These are phyloP conservation scores for Diuraphis noxia DNA, from an alignment of 1,140 invertebrate species.

Conservation along the genomic window DNA sequence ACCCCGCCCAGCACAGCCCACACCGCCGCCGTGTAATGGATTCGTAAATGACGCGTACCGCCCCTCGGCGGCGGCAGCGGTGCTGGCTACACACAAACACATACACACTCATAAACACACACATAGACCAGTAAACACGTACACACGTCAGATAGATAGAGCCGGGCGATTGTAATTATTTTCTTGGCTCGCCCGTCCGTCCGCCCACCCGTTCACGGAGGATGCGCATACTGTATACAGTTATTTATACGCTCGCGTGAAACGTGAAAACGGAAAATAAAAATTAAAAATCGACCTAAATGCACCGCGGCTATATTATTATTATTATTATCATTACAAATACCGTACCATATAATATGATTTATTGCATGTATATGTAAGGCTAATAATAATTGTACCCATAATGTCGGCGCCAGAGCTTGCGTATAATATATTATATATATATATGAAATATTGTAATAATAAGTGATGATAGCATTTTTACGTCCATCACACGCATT, in stretches of 20 bases:
- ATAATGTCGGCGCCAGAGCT: background rate
- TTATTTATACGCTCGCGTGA: slow-evolving; percentile 42
- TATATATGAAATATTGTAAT: too few species aligned
- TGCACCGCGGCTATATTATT: background rate
- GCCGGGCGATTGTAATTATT: slow-evolving; percentile 40
- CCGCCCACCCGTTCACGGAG: background rate
- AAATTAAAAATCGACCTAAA: background rate
- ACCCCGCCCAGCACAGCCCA: background rate
- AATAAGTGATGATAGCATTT: background rate
- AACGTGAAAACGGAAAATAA: slow-evolving; percentile 27
- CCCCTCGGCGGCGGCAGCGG: slow-evolving; percentile 26
- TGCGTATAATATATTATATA: background rate
- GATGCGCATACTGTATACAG: background rate
- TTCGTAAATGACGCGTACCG: slow-evolving; percentile 52
- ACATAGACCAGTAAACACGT: background rate
- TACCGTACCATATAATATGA: background rate
- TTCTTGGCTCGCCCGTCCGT: slow-evolving; percentile 42
- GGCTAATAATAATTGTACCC: background rate
- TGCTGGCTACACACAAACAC: background rate
- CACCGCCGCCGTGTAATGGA: slow-evolving; percentile 38
- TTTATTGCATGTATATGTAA: background rate
- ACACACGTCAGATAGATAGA: slow-evolving; percentile 5
- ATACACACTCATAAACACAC: background rate
- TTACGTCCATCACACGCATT: background rate
- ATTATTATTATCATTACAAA: background rate